Evolutionary conservation across 2,888 invertebrate genomes (phyloP).

Genomic region (Zeuzera pyrina): DNA sequence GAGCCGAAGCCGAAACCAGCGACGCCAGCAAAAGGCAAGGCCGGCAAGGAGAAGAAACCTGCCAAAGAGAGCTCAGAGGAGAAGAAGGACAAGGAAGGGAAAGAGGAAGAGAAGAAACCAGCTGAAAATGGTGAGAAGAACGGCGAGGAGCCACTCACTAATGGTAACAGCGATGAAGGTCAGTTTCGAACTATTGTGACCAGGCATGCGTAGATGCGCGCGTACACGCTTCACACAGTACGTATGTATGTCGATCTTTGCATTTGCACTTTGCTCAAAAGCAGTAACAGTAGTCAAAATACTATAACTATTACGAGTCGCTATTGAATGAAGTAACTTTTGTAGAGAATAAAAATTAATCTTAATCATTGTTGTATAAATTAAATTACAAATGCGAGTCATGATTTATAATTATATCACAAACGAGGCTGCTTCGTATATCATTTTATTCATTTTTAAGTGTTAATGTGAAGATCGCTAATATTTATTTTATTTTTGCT

Average conservation of each 20-base stretch:
- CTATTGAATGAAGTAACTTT: no score
- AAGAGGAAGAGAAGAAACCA: slow-evolving; percentile 58
- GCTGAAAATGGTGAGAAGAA: slow-evolving; percentile 64
- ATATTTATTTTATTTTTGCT: no score
- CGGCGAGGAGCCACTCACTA: slow-evolving; percentile 67
- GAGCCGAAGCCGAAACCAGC: slow-evolving; percentile 87
- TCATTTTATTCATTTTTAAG: no score
- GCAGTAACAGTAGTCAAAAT: no score
- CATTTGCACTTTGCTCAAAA: no score
- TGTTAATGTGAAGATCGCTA: no score
- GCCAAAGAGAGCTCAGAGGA: slow-evolving; percentile 78
- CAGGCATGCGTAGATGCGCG: slow-evolving; percentile 47
- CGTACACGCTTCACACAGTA: slow-evolving; percentile 45
- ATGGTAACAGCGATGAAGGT: slow-evolving; percentile 72
- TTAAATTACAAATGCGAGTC: no score
- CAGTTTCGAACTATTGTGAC: slow-evolving; percentile 45
- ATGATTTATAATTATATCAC: no score
- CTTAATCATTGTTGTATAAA: no score
- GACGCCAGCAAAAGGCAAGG: slow-evolving; percentile 83
- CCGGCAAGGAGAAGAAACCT: slow-evolving; percentile 79
- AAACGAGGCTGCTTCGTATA: no score
- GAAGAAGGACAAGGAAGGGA: slow-evolving; percentile 74
- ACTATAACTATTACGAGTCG: no score
- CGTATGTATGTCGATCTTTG: slow-evolving; percentile 11
- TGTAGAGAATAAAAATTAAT: no score